These are phyloP conservation scores for Lutjanus erythropterus DNA, from an alignment of 2,113 vertebrate genomes.

Conservation along the genomic window DNA sequence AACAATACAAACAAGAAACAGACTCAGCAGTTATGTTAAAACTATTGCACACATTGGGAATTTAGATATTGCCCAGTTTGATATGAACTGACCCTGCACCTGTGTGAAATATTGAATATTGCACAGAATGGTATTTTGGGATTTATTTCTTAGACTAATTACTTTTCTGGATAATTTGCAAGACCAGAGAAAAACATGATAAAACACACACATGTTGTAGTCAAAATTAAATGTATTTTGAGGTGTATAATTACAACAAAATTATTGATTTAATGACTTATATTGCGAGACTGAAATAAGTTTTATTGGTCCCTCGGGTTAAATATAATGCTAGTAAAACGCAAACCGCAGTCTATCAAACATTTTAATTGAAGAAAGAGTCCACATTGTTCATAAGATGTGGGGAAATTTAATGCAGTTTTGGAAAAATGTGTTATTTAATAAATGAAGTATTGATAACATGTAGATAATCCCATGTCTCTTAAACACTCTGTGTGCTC, in stretches of 20 bases:
- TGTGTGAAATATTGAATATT: too few relatives aligned
- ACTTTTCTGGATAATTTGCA: not conserved
- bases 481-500: too few relatives aligned
- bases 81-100: too few relatives aligned
- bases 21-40: too few relatives aligned
- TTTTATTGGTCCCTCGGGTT: conserved; percentile 9
- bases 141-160: not conserved
- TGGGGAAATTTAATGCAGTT: not conserved
- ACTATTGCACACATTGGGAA: too few relatives aligned
- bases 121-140: too few relatives aligned
- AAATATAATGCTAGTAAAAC: not conserved
- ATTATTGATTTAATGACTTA: conserved; percentile 11
- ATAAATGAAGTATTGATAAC: too few relatives aligned
- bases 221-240: not conserved
- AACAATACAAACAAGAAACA: too few relatives aligned
- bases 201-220: not conserved
- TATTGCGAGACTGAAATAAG: conserved; percentile 5
- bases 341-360: not conserved
- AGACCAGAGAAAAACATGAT: not conserved
- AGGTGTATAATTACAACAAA: not conserved
- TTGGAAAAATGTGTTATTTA: too few relatives aligned
- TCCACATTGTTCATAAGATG: not conserved
- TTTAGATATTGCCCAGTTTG: too few relatives aligned
- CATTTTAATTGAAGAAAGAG: not conserved
- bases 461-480: too few relatives aligned